A percentile compares a stretch with the other conserved stretches of the same genome.
phyloP scores from a whole-genome alignment of 2,888 invertebrate genomes.

The Clusia tigrina region DNA sequence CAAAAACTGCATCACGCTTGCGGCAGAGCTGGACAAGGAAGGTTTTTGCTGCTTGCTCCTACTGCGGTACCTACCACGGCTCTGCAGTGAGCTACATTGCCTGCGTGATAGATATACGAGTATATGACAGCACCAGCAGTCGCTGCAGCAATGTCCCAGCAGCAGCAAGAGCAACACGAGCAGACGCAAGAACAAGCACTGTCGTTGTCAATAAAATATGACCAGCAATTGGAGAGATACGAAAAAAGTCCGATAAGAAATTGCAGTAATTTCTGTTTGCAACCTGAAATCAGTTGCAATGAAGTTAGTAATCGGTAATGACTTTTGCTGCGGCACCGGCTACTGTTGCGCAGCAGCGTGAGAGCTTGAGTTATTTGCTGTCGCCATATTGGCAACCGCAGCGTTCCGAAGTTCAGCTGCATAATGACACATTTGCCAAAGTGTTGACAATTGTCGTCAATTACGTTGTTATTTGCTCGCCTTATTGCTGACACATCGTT shows the following conservation, averaged over 20 bases:
- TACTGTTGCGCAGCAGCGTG: not conserved
- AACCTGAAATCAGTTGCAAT: not conserved
- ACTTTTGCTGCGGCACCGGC: not conserved
- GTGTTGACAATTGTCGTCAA: conserved; percentile 60
- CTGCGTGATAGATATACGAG: not conserved
- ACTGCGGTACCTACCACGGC: not conserved
- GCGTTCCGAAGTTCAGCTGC: not conserved
- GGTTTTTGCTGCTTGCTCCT: not conserved
- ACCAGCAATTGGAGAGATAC: not conserved
- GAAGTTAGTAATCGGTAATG: conserved; percentile 1
- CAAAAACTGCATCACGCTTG: not conserved
- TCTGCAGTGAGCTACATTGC: not conserved
- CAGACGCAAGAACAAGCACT: no score
- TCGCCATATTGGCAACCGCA: not conserved
- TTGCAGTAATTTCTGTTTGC: conserved; percentile 1
- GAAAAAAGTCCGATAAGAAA: not conserved
- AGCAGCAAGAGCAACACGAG: no score
- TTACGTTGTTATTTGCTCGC: conserved; percentile 53
- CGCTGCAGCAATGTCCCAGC: not conserved
- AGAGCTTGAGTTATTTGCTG: not conserved
- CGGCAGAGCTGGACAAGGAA: not conserved
- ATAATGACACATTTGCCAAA: conserved; percentile 31
- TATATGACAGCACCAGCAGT: not conserved
- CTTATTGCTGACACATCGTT: conserved; percentile 33
- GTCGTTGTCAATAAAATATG: not conserved